Base-by-base conservation (phyloP, 2,888 invertebrate species). In the Heliconius cydno region DNA sequence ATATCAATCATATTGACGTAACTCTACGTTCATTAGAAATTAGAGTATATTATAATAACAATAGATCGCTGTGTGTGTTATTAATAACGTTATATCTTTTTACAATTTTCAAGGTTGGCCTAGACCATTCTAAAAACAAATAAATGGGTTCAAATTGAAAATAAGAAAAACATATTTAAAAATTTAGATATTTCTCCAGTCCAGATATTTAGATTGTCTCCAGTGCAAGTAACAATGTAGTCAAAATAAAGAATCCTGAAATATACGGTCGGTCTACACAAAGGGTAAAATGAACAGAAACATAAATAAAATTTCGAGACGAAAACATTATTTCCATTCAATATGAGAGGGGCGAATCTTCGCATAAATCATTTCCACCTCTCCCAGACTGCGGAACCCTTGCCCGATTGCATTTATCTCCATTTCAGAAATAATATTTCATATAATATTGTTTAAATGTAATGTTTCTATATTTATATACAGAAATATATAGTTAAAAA, bases 351-450 rank as follows among this genome's bases (percentile, higher is more conserved):
- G 79, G 75, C 76, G 77, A 79, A 78, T 78, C 72, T 57, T 72
- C 76, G 71, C 77, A 79, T 81, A 82, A 83, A 83, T 83, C 82
- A 82, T 83, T 79, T 73, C 57, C 77, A 82, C 80, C 81, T 77
- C 77, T 79, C 79, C 65, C 79, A 81, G 78, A 46, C 70, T 25
- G 70, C 70, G 25, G 73, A 78, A 76, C 80, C 79, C 65, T 70
- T 67, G 57, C 70, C 82, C 81, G 81, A 83, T 82, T 83, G 79
- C 77, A 60, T 80, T 83, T 82, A 81, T 82, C 79, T 81, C 72
- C 66, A 67, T 74, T 81, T 81, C 63, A 41, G 75, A 66, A 46
- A 46, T 28, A 28, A 46, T 66, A 75, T 75, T 46, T 46, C 28
- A 66, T 65, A 2, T 75, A 28, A 46, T 22, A 22, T 63, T 63